Evolutionary conservation across 2,888 invertebrate genomes (phyloP), one percentile per base, ranked within the genome.

Genomic region (Mylabris sibirica): DNA sequence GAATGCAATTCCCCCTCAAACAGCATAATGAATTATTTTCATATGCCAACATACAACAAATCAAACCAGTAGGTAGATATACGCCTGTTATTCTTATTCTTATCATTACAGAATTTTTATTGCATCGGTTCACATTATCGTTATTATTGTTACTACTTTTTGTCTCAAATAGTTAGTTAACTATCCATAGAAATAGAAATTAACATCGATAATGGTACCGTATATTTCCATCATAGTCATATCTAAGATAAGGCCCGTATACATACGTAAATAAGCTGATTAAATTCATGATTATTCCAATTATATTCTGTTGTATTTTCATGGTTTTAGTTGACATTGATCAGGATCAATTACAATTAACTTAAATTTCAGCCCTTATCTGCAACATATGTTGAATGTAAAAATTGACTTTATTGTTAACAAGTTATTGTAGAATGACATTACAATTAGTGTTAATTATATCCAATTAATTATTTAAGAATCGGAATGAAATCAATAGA

Each of bases 391-490:
- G 76, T 68, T 69, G 64, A 65, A 69, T 72, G 70, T 66, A 64
- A 30, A 66, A 57, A 20, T 26, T 20, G 59, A 41, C 41, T 49
- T 49, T 49, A 49, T 59, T 22, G 44, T 71, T 73, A 71, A 71
- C 72, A 63, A 41, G 14, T 35, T 11, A 35, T 35, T 9, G 11
- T 11, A 11, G 38, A 70, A 73, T 70, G 75, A 74, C 73, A 72
- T 64, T 70, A 76, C 74, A 76, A 76, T 76, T 76, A 75, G 6
- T n/a, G 75, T 66, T 75, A 75, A 76, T 76, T 76, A 76, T 69
- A 70, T 59, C 68, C 69, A 72, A 75, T 76, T 72, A 70, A 76
- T 75, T 69, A 20, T 49, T 49, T 20, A n/a, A 44, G 63, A 59
- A 69, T 69, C 62, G 64, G 66, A 63, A 63, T 63, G 65, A 60